phyloP scores from a whole-genome alignment of 2,888 invertebrate genomes.

The Amphipoea oculea region DNA sequence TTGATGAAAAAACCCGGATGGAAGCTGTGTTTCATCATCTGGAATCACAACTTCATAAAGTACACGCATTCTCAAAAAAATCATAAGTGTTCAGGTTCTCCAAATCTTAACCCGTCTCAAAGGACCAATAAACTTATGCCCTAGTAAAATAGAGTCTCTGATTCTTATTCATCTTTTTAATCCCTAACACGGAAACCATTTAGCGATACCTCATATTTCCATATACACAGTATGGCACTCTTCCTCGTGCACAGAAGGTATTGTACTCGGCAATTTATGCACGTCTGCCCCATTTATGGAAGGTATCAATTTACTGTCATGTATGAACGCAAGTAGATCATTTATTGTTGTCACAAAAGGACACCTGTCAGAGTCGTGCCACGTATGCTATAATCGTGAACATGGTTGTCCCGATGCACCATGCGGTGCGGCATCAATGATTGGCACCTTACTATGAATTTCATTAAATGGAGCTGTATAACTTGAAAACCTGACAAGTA shows the following conservation, averaged over 20 bases:
- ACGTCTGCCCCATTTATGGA: slow-evolving; percentile 53
- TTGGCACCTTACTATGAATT: slow-evolving; percentile 1
- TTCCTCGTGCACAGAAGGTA: slow-evolving; percentile 32
- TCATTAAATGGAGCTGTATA: not conserved
- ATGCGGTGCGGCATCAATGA: slow-evolving; percentile 3
- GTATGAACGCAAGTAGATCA: slow-evolving; percentile 36
- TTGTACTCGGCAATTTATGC: slow-evolving; percentile 50
- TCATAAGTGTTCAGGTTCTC: not conserved
- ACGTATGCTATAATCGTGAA: slow-evolving; percentile 29
- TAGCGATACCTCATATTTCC: slow-evolving; percentile 17
- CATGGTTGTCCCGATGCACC: slow-evolving; percentile 26
- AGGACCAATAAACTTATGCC: not conserved
- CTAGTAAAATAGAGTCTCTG: not conserved
- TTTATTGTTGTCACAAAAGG: slow-evolving; percentile 47
- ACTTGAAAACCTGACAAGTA: not conserved
- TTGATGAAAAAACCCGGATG: slow-evolving; percentile 5
- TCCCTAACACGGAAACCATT: slow-evolving; percentile 32
- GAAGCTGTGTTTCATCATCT: not conserved
- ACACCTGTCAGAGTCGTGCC: slow-evolving; percentile 48
- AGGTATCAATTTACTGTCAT: slow-evolving; percentile 54
- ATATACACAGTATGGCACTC: slow-evolving; percentile 21
- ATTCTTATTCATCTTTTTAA: slow-evolving; percentile 2
- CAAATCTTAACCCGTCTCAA: not conserved
- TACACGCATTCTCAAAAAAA: not conserved
- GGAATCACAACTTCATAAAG: not conserved